Base-by-base conservation (phyloP, 2,888 invertebrate genomes). In the Macroteleia sp. region DNA sequence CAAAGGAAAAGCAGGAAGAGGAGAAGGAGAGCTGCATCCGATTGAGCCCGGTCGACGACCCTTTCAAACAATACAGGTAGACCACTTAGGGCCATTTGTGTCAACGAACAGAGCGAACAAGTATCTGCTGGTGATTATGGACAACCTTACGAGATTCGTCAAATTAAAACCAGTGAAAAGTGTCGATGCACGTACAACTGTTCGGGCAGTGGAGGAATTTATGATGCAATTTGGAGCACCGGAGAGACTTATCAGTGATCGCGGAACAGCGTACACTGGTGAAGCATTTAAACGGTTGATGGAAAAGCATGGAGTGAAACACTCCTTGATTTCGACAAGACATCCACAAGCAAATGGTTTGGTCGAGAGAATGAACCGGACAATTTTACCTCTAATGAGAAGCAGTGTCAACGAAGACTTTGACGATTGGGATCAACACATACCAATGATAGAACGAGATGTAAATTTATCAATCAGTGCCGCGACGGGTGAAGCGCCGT, bases 311-410 rank as follows among this genome's bases (percentile, higher is more conserved):
- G 78, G 78, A 2, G 56, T 78, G 5, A 34, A 64, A 52, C 73
- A 73, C 20, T 61, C 66, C 0, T 46, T 79, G 9, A 82, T 62
- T 34, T 69, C 77, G 0, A 56, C 69, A 0, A 14, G 76, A 17
- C 79, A 81, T 67, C 79, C 79, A 1, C 80, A 77, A 50, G 80
- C 75, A 1, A 81, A 79, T 39, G 76, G 81, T 6, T 28, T 76
- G 30, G 76, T 32, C 0, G 56, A 66, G n/a, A 19, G 56, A 9
- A 54, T 67, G 39, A 67, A 67, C 17, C 4, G 30, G 17, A 67
- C 56, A 0, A 36, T 67, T n/a, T 20, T 56, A 3, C 57, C 56
- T 6, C 6, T 39, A 16, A 8, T 67, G 22, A 34, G 56, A 36
- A n/a, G 46, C 9, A 0, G 16, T 1, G 20, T 56, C 1, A 67